phyloP scores from a whole-genome alignment of 2,888 invertebrate species.

The Ellobium chinense region DNA sequence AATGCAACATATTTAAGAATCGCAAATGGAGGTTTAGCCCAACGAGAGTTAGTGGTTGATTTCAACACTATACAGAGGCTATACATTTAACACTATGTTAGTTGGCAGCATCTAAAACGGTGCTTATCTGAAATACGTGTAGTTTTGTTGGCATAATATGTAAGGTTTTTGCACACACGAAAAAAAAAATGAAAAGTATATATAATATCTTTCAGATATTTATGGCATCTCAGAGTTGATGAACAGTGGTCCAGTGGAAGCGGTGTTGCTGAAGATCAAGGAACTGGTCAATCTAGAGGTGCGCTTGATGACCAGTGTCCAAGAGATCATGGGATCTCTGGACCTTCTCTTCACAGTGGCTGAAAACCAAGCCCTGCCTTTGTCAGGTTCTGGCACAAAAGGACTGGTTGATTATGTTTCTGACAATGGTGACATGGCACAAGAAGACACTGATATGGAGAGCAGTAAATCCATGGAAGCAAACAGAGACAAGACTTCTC shows the following conservation, averaged over 20 bases:
- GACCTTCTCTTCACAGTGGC: conserved; percentile 74
- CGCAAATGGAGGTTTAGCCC: too few relatives aligned
- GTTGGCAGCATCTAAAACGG: too few relatives aligned
- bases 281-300: conserved; percentile 85
- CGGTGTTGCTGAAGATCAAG: conserved; percentile 83
- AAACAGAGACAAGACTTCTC: neutral
- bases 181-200: neutral
- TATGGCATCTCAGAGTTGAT: conserved; percentile 79
- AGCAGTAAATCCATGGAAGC: neutral
- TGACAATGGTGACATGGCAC: neutral
- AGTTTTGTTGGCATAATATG: too few relatives aligned
- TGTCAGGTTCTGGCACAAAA: neutral
- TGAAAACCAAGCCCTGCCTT: conserved; percentile 31
- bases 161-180: neutral
- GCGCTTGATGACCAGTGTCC: conserved; percentile 75
- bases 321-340: conserved; percentile 77
- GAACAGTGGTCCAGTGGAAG: conserved; percentile 83
- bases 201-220: conserved; percentile 29
- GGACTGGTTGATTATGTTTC: neutral
- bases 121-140: too few relatives aligned
- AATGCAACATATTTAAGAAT: too few relatives aligned
- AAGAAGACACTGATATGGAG: neutral
- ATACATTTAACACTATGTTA: too few relatives aligned
- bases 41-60: too few relatives aligned
- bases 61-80: too few relatives aligned